Evolutionary conservation across 2,888 invertebrate species (phyloP).

Genomic region (Acleris cristana): DNA sequence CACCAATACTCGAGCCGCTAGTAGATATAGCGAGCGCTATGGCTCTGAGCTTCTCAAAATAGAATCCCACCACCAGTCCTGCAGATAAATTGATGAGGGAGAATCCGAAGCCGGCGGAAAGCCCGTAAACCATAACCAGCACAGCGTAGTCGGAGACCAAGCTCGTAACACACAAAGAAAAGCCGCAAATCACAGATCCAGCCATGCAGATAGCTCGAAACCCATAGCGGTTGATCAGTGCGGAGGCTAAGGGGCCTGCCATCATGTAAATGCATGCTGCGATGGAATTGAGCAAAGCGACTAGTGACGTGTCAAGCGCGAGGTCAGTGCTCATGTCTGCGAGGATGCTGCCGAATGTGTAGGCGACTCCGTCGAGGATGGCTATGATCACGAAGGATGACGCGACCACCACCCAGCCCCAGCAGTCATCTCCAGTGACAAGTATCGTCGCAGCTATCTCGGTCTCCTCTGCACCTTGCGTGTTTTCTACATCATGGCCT

Average conservation of each 20-base stretch:
- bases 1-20: slow-evolving; percentile 69
- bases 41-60: slow-evolving; percentile 71
- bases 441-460: slow-evolving; percentile 76
- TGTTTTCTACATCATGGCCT: slow-evolving; percentile 41
- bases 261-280: slow-evolving; percentile 67
- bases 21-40: slow-evolving; percentile 65
- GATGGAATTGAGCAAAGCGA: slow-evolving; percentile 70
- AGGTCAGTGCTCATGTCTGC: slow-evolving; percentile 63
- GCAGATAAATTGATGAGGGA: slow-evolving; percentile 67
- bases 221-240: slow-evolving; percentile 74
- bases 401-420: slow-evolving; percentile 75
- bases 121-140: slow-evolving; percentile 65
- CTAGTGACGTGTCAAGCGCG: slow-evolving; percentile 52
- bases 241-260: slow-evolving; percentile 68
- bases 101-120: slow-evolving; percentile 65
- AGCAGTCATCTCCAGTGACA: slow-evolving; percentile 69
- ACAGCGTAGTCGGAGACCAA: slow-evolving; percentile 56
- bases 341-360: slow-evolving; percentile 69
- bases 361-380: slow-evolving; percentile 67
- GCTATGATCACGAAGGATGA: slow-evolving; percentile 60
- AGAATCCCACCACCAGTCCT: slow-evolving; percentile 71
- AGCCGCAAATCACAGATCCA: slow-evolving; percentile 63
- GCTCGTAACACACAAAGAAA: slow-evolving; percentile 62
- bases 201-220: slow-evolving; percentile 71
- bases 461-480: slow-evolving; percentile 69